A percentile compares a stretch with the other conserved stretches of the same genome.
Evolutionary conservation across 2,888 invertebrate species (phyloP).

Genomic region (Tridacna crocea): DNA sequence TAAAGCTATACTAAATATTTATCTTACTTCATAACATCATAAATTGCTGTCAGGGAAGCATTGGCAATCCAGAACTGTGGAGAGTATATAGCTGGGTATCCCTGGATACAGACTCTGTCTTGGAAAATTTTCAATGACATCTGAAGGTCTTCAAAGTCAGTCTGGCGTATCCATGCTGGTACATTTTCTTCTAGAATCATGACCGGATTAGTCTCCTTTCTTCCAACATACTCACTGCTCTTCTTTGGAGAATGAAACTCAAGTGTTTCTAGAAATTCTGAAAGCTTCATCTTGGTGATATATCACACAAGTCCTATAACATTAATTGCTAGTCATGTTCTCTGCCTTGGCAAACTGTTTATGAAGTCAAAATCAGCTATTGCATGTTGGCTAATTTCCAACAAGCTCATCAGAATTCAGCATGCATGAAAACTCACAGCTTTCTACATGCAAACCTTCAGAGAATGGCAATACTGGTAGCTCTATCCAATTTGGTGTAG

Average conservation of each 20-base stretch:
- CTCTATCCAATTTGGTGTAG: too few species aligned
- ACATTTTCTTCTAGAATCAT: conserved; percentile 57
- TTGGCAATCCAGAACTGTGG: conserved; percentile 58
- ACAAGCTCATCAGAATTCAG: too few species aligned
- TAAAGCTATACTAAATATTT: too few species aligned
- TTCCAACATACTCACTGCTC: conserved; percentile 52
- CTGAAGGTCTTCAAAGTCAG: conserved; percentile 50
- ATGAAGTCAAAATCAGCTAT: too few species aligned
- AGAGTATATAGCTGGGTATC: conserved; percentile 57
- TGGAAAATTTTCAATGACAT: conserved; percentile 45
- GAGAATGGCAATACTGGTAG: too few species aligned
- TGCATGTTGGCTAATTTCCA: too few species aligned
- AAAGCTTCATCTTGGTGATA: conserved; percentile 29
- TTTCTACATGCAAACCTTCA: too few species aligned
- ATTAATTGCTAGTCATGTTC: too few species aligned
- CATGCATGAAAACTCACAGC: too few species aligned
- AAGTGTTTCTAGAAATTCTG: conserved; percentile 36
- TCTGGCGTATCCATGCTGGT: conserved; percentile 35
- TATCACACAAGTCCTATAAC: background rate
- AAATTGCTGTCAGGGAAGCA: conserved; percentile 56
- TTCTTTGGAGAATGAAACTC: conserved; percentile 44
- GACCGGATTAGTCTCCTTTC: conserved; percentile 49
- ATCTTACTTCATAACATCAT: conserved; percentile 48
- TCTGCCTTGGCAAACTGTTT: too few species aligned
- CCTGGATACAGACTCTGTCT: conserved; percentile 50